Evolutionary conservation across 35 echinoderm and acorn worm genomes (phyloP).

Genomic region (Amphiura filiformis): DNA sequence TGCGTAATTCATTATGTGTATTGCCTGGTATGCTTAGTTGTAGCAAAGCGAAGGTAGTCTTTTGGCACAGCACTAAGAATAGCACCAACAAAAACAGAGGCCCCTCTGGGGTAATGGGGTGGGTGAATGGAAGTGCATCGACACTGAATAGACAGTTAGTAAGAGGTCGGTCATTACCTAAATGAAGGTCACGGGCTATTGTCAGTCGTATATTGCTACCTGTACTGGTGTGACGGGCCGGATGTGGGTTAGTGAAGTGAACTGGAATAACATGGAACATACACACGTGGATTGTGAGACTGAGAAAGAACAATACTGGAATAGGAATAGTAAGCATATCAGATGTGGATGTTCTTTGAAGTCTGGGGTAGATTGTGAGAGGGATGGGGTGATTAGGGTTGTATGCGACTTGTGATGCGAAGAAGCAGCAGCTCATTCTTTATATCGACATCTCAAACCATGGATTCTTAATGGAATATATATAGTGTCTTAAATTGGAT

Average conservation of each 20-base stretch:
- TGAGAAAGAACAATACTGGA: not conserved
- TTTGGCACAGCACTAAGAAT: not conserved
- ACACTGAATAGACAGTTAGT: not conserved
- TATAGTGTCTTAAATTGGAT: no score
- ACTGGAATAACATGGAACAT: not conserved
- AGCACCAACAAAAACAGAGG: not conserved
- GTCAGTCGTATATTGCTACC: not conserved
- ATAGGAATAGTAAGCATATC: not conserved
- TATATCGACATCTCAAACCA: no score
- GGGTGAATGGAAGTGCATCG: not conserved
- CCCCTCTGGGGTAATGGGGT: not conserved
- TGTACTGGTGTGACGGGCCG: not conserved
- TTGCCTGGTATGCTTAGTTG: not conserved
- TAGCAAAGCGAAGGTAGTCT: not conserved
- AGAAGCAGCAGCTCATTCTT: no score
- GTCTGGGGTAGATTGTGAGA: no score
- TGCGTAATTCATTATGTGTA: not conserved
- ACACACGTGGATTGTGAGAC: not conserved
- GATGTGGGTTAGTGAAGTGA: not conserved
- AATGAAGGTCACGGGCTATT: slow-evolving; percentile 6
- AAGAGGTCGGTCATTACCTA: not conserved
- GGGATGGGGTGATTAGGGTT: no score
- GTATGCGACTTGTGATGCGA: no score
- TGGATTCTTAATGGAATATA: no score
- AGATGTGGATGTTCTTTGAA: no score